These are phyloP conservation scores for Datnioides undecimradiatus DNA, from an alignment of 2,113 vertebrate species.

Conservation along the genomic window DNA sequence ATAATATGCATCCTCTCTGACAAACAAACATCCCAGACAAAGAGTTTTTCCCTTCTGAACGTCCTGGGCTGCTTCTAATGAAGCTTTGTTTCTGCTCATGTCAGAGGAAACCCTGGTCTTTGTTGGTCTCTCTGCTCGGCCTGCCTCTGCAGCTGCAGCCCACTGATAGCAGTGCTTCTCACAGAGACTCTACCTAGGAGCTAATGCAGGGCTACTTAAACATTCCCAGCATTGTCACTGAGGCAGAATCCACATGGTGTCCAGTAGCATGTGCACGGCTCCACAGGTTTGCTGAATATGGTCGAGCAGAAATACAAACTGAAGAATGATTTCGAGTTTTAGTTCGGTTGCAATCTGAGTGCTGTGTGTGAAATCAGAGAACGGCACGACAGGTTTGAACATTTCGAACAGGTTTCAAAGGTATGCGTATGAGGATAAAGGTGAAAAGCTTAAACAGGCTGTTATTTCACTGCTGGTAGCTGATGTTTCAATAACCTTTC, in stretches of 20 bases:
- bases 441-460: not conserved
- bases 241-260: not conserved
- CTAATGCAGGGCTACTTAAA: not conserved
- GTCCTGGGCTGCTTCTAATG: conserved; percentile 16
- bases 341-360: not conserved
- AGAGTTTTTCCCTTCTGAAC: not conserved
- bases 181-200: conserved; percentile 14
- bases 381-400: not conserved
- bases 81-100: conserved; percentile 8
- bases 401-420: too few species aligned
- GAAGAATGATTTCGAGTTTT: not conserved
- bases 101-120: conserved; percentile 26
- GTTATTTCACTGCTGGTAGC: not conserved
- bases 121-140: conserved; percentile 14
- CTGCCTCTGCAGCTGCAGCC: conserved; percentile 4
- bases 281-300: not conserved
- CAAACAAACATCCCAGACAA: not conserved
- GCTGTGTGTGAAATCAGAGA: not conserved
- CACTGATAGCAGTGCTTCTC: conserved; percentile 16
- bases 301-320: not conserved
- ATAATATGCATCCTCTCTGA: conserved; percentile 3
- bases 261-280: not conserved
- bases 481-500: too few species aligned
- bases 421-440: not conserved
- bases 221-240: not conserved